Evolutionary conservation across 2,888 invertebrate genomes (phyloP).

Genomic region (Margaritifera margaritifera): DNA sequence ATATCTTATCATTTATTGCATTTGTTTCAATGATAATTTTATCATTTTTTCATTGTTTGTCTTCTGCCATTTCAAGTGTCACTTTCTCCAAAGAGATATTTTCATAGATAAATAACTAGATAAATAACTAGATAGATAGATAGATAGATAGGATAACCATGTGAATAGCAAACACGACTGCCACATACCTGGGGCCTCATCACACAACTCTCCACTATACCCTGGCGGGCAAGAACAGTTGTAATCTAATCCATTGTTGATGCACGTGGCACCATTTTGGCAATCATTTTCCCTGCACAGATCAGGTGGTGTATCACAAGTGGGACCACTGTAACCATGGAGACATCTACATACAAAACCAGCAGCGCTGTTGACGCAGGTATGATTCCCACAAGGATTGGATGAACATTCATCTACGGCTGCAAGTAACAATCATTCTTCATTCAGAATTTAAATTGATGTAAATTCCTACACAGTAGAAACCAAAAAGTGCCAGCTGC

Average conservation of each 20-base stretch:
- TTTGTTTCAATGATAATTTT: too few relatives aligned
- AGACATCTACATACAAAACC: constrained; percentile 1
- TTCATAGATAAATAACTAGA: too few relatives aligned
- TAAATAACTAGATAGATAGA: too few relatives aligned
- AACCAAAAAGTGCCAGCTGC: too few relatives aligned
- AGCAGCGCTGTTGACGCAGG: not conserved
- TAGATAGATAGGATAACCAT: too few relatives aligned
- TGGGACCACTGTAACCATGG: constrained; percentile 1
- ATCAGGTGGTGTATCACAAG: constrained; percentile 1
- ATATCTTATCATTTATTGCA: too few relatives aligned
- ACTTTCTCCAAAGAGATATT: too few relatives aligned
- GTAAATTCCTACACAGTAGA: too few relatives aligned
- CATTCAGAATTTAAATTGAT: too few relatives aligned
- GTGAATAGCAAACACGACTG: too few relatives aligned
- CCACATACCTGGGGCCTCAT: not conserved
- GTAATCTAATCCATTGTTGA: not conserved
- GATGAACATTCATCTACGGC: constrained; percentile 3
- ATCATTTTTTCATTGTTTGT: too few relatives aligned
- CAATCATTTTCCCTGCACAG: not conserved
- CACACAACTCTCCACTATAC: constrained; percentile 1
- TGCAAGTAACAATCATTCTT: not conserved
- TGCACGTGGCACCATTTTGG: constrained; percentile 5
- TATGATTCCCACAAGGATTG: constrained; percentile 2
- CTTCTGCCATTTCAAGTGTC: too few relatives aligned
- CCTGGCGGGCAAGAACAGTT: not conserved